A percentile compares a stretch with the other conserved stretches of the same genome.
Evolutionary conservation across 2,888 invertebrate species (phyloP).

Genomic region (Cephus pygmeus): DNA sequence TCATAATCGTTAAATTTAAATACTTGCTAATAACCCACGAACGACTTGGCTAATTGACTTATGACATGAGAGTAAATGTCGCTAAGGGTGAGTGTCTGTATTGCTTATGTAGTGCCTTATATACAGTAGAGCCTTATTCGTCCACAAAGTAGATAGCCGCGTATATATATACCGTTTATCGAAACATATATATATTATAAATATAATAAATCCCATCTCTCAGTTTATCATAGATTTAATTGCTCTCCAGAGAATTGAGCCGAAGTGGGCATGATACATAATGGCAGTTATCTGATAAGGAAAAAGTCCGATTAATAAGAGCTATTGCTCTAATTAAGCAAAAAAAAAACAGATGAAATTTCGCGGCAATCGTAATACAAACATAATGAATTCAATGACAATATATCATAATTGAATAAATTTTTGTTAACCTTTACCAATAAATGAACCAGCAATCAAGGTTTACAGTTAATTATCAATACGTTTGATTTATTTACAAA

Average conservation of each 20-base stretch:
- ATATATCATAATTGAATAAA: background rate
- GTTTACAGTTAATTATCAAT: background rate
- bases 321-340: background rate
- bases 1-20: background rate
- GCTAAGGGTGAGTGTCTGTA: background rate
- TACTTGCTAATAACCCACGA: background rate
- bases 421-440: background rate
- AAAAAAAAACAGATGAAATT: background rate
- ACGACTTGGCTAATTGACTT: background rate
- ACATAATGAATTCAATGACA: background rate
- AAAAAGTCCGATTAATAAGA: background rate
- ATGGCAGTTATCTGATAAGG: background rate
- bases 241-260: background rate
- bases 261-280: background rate
- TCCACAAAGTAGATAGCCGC: background rate
- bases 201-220: background rate
- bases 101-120: too few species aligned
- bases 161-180: background rate
- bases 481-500: background rate
- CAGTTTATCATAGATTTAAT: background rate
- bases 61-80: background rate
- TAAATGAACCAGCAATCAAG: background rate
- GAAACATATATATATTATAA: background rate
- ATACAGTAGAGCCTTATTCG: background rate
- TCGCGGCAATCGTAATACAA: background rate